Evolutionary conservation across 2,113 vertebrate genomes (phyloP), one percentile per base, ranked within the genome.

Genomic region (Drymodes brunneopygia): DNA sequence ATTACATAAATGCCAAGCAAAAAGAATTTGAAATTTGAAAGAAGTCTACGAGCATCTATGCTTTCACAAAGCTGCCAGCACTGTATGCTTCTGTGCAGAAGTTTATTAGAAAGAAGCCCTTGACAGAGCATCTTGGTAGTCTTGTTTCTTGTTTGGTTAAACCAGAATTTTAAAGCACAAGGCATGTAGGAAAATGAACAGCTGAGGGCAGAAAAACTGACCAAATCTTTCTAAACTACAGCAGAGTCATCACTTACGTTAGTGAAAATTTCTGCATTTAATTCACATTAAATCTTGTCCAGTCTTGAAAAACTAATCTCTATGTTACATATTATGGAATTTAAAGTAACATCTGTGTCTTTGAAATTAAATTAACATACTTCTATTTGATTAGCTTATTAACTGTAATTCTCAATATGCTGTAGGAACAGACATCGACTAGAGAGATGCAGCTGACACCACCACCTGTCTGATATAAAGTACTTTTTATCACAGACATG

Each of bases 381-480:
- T 95, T 95, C 22, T 77, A 92, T 94, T 93, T 88, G 88, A 96
- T 96, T 90, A 97, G 60, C 64, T 96, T 96, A 96, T 96, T 94
- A 97, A 93, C 75, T 54, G 67, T 47, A 94, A 95, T 93, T 93
- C 82, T 96, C 96, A 96, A 81, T 94, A 95, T 96, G 95, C 73
- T 74, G 35, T 83, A 94, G 86, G 64, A 95, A 86, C 56, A 94
- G 80, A 88, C 64, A 95, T 11, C 81, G 90, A 25, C 66, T 69
- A 91, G 72, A 88, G 87, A 28, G 72, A 73, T 40, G 64, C 77
- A 91, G 81, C 58, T 94, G 92, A 96, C 93, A 96, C 16, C 93
- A 94, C 92, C 95, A 96, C 90, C 93, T 96, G 93, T 90, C 92
- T 95, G 90, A 91, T 77, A 66, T 64, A 75, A 92, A 91, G 48